Percentiles rank a stretch among this genome's conserved stretches.
Conservation (phyloP, 2,888 invertebrate genomes). For the Pristionchus entomophagus region DNA sequence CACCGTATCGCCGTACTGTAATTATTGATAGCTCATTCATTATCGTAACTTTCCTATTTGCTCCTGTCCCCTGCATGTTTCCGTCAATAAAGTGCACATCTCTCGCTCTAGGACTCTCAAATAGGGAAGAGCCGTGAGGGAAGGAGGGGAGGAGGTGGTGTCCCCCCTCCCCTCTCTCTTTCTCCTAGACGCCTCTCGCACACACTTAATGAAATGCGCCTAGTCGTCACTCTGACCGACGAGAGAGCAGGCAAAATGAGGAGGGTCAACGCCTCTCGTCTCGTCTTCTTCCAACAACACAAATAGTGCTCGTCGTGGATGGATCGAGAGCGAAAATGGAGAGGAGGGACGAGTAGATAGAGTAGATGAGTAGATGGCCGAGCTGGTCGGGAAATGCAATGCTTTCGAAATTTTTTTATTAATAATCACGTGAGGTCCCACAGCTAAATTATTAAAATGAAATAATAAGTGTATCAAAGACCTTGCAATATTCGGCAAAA, state of each 20-base stretch:
- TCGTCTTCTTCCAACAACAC: conserved; percentile 34
- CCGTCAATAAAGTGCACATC: neutral
- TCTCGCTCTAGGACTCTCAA: neutral
- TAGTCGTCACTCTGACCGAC: too few relatives aligned
- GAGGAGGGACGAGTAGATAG: neutral
- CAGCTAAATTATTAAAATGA: too few relatives aligned
- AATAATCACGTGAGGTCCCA: too few relatives aligned
- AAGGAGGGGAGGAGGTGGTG: conserved; percentile 3
- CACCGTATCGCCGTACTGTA: too few relatives aligned
- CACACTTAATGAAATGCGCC: conserved; percentile 39
- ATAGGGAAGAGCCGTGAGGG: neutral
- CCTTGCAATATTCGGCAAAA: too few relatives aligned
- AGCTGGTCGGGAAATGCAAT: too few relatives aligned
- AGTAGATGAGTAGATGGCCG: neutral
- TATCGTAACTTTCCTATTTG: too few relatives aligned
- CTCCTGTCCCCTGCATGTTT: neutral
- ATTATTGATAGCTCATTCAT: neutral
- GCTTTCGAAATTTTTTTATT: too few relatives aligned
- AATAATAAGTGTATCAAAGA: too few relatives aligned
- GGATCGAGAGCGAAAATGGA: conserved; percentile 34
- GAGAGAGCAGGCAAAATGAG: too few relatives aligned
- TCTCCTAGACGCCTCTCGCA: neutral
- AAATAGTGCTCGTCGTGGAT: conserved; percentile 20
- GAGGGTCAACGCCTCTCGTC: conserved; percentile 2
- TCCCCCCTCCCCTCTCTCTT: too few relatives aligned